Base-by-base conservation (phyloP, 1,140 invertebrate genomes). In the Drosophila lini region DNA sequence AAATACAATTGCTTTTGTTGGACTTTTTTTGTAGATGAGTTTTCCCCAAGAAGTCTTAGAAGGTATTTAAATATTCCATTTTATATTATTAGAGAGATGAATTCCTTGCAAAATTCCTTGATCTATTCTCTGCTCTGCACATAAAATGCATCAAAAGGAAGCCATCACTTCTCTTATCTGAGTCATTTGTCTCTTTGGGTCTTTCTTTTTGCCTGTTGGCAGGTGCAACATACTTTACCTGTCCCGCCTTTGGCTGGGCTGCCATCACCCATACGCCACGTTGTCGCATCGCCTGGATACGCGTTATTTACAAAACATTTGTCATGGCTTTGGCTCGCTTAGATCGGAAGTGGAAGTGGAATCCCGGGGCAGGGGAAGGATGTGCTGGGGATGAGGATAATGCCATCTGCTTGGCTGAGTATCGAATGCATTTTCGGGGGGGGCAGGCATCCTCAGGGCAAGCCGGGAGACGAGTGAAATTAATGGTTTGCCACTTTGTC, bases 241-340 rank as follows among this genome's bases (percentile, higher is more conserved):
- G 82, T 81, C 60, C 78, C 74, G 59, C 45, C 78, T 36, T 57
- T 65, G 60, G 56, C 50, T 74, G 13, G 58, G 55, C 11, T 61
- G 61, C 34, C 41, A 59, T 63, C 45, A 53, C 36, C 56, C 69
- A 58, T 64, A 59, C 56, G 61, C 52, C 76, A 61, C 62, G 67
- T 79, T 86, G 70, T 78, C 71, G 55, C 70, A 71, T 71, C 62
- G 58, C 79, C 69, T 79, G 74, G 70, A 76, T 73, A 69, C 67
- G 78, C 79, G 75, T 81, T 86, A 82, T 69, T 81, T 86, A 81
- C 75, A 81, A 79, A 50, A 86, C 79, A 86, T 86, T 86, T 86
- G 79, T 88, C 82, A 88, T 80, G 78, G 83, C 75, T 80, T 86
- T 71, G 74, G 62, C 41, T 77, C 57, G 57, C 34, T 81, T 48